Evolutionary conservation across 2,797 vertebrate species (phyloP).

Genomic region (Rhinatrema bivittatum): DNA sequence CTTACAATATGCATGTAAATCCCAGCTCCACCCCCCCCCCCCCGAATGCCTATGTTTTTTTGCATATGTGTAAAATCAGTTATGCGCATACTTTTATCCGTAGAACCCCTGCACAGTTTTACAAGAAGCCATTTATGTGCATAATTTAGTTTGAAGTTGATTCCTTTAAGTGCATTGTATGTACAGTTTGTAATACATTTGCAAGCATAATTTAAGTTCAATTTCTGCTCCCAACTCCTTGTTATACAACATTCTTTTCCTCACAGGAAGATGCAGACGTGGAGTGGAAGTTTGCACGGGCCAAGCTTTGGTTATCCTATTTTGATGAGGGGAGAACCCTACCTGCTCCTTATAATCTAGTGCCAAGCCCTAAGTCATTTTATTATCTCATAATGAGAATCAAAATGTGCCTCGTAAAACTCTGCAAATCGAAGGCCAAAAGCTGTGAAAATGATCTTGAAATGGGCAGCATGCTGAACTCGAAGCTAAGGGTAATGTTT

Average conservation of each 20-base stretch:
- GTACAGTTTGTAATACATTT: no score
- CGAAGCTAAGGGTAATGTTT: slow-evolving; percentile 72
- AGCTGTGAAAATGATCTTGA: slow-evolving; percentile 81
- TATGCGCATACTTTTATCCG: no score
- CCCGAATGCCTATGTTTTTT: no score
- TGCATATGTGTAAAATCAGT: no score
- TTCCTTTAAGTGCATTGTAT: no score
- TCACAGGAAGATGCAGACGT: slow-evolving; percentile 87
- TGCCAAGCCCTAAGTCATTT: slow-evolving; percentile 95
- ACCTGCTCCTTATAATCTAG: slow-evolving; percentile 89
- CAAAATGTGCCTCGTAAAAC: slow-evolving; percentile 79
- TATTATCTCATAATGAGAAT: slow-evolving; percentile 89
- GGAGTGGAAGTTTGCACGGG: slow-evolving; percentile 95
- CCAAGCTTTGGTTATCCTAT: slow-evolving; percentile 94
- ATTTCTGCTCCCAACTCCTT: no score
- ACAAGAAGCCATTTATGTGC: no score
- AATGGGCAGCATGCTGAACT: slow-evolving; percentile 92
- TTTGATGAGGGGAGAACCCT: slow-evolving; percentile 93
- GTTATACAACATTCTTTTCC: neutral
- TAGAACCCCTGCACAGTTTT: no score
- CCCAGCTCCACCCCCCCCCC: no score
- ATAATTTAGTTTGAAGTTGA: no score
- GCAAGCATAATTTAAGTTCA: no score
- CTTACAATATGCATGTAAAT: no score
- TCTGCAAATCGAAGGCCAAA: slow-evolving; percentile 84